Evolutionary conservation across 1,140 invertebrate species (phyloP).

Genomic region (Homalodisca vitripennis): DNA sequence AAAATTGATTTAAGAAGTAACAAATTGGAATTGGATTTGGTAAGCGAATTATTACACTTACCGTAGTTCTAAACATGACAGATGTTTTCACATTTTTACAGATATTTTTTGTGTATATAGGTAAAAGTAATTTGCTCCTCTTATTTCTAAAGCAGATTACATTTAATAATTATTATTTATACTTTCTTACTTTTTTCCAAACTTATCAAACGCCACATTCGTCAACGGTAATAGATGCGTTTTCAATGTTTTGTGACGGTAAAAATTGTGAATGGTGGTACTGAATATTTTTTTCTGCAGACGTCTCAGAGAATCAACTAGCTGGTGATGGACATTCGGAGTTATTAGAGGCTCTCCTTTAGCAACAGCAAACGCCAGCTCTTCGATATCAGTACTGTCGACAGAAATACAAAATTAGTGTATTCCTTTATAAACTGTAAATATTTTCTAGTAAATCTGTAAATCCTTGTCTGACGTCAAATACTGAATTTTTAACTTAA

Average conservation of each 20-base stretch:
- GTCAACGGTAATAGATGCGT: constrained; percentile 76
- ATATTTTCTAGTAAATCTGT: background rate
- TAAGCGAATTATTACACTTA: too few species aligned
- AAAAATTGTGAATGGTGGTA: constrained; percentile 59
- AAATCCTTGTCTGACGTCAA: background rate
- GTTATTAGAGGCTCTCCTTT: constrained; percentile 56
- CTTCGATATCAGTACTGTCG: constrained; percentile 58
- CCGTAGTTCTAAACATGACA: too few species aligned
- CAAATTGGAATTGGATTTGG: too few species aligned
- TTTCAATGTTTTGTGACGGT: constrained; percentile 65
- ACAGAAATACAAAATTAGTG: too few species aligned
- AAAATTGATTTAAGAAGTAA: too few species aligned
- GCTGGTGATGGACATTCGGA: constrained; percentile 53
- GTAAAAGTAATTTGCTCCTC: too few species aligned
- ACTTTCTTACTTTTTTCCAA: constrained; percentile 58
- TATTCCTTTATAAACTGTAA: constrained; percentile 13
- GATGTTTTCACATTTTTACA: too few species aligned
- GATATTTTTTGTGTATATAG: too few species aligned
- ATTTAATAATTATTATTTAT: too few species aligned
- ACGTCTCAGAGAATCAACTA: constrained; percentile 53
- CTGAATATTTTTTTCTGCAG: constrained; percentile 54
- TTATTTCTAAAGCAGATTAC: too few species aligned
- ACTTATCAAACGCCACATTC: constrained; percentile 72
- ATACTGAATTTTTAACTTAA: background rate
- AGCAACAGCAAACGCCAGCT: constrained; percentile 52